Base-by-base conservation (phyloP, 2,888 invertebrate genomes). In the Folsomia manolachei region DNA sequence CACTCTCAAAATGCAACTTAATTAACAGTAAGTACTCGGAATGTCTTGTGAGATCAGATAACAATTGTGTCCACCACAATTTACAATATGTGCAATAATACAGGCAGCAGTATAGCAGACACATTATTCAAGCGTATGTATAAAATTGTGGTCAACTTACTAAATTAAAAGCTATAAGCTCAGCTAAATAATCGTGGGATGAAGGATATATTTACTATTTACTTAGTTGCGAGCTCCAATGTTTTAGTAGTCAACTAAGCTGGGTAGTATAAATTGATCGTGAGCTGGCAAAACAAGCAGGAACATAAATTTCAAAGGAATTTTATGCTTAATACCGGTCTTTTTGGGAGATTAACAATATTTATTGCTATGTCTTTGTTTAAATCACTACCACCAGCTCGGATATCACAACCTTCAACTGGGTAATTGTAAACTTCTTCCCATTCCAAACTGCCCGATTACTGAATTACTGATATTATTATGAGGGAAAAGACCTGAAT, bases 271-370 rank as follows among this genome's bases (percentile, higher is more conserved):
- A 19, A n/a, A 62, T 24, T 62, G 62, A 62, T 11, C 14, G 14
- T 7, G 19, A 62, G 24, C 62, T 23, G 53, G 70, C 26, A 70
- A 70, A 70, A 65, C 52, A 65, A 70, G 51, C 70, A 70, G 64
- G 65, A 65, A 25, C 51, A 70, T 70, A 70, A 64, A 65, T 70
- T 70, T 65, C 24, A 14, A 23, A 27, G n/a, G 53, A 64, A 70
- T 26, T 65, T 70, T 60, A 27, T 70, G 64, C 26, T 65, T 65
- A 65, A 64, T 70, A 23, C 63, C 25, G 63, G 63, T 63, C 63
- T 56, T 70, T 51, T 53, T 23, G 53, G 24, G 27, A 52, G 52
- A 52, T 70, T 19, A 70, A 60, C 25, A 27, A 52, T 70, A 56
- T 65, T 63, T 63, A 63, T 63, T 63, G n/a, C 27, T 4, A n/a